Percentiles rank a stretch among this genome's conserved stretches.
phyloP scores from a whole-genome alignment of 2,888 invertebrate species.

The Polymixis lichenea region DNA sequence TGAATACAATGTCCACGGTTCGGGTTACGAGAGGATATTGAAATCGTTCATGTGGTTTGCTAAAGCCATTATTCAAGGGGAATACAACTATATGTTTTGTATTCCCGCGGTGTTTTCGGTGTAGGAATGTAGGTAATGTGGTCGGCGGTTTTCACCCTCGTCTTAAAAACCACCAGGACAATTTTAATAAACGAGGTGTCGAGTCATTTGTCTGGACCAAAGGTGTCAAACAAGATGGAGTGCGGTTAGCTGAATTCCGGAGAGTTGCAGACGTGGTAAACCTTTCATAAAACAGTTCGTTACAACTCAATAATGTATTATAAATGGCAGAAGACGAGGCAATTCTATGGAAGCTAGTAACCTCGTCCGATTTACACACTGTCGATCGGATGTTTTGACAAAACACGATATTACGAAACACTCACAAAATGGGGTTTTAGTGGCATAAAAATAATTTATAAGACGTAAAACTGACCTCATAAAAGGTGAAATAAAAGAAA shows the following conservation, averaged over 20 bases:
- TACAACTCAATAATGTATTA: background rate
- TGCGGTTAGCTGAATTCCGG: slow-evolving; percentile 20
- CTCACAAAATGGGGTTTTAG: slow-evolving; percentile 70
- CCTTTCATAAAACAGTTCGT: slow-evolving; percentile 1
- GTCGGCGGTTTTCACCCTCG: slow-evolving; percentile 56
- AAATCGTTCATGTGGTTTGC: slow-evolving; percentile 38
- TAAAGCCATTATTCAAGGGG: slow-evolving; percentile 43
- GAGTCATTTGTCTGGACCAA: slow-evolving; percentile 28
- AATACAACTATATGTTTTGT: slow-evolving; percentile 32
- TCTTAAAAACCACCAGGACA: slow-evolving; percentile 51
- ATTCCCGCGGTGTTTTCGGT: background rate
- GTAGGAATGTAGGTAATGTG: slow-evolving; percentile 14
- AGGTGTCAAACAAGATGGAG: slow-evolving; percentile 33
- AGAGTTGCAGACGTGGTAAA: slow-evolving; percentile 1
- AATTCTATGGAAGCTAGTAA: background rate
- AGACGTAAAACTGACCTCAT: slow-evolving; percentile 76
- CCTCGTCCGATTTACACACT: background rate
- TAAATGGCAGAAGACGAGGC: background rate
- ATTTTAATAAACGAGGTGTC: slow-evolving; percentile 58
- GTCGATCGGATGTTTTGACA: slow-evolving; percentile 38
- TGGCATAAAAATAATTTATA: slow-evolving; percentile 75
- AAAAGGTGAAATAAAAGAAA: slow-evolving; percentile 73
- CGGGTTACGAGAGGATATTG: slow-evolving; percentile 49
- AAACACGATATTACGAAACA: slow-evolving; percentile 55
- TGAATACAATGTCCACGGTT: slow-evolving; percentile 61